Percentiles rank a stretch among this genome's conserved stretches.
Conservation (phyloP, 2,113 vertebrate species). For the Chloropsis cyanopogon region DNA sequence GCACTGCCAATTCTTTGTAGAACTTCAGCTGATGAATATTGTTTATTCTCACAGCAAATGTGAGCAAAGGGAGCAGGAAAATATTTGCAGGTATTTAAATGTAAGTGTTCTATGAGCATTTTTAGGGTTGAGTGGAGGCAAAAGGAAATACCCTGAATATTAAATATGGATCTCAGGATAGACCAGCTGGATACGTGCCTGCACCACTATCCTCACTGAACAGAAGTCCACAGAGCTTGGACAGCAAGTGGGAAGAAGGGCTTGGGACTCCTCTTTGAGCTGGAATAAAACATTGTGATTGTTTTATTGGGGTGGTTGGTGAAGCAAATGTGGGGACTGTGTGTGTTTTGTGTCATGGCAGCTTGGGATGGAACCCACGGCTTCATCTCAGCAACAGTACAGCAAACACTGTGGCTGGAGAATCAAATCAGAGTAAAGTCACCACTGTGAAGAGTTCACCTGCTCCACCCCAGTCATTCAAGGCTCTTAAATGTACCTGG, state of each 20-base stretch:
- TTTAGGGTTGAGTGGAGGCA: not conserved
- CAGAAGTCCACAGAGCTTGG: not conserved
- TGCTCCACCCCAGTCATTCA: not conserved
- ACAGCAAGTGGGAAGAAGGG: not conserved
- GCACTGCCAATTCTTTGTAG: not conserved
- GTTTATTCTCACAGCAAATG: not conserved
- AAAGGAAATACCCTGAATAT: not conserved
- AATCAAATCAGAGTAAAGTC: not conserved
- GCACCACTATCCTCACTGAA: not conserved
- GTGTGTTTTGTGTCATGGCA: not conserved
- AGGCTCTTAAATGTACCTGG: not conserved
- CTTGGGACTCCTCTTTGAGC: not conserved
- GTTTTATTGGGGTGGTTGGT: not conserved
- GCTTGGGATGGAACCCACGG: not conserved
- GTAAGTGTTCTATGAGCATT: not conserved
- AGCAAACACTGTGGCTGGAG: not conserved
- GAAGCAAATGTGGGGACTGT: not conserved
- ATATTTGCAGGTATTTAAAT: not conserved
- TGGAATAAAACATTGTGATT: not conserved
- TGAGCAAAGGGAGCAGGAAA: not conserved
- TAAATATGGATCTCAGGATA: not conserved
- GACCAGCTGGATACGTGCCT: not conserved
- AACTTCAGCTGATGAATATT: not conserved
- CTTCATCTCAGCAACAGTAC: not conserved
- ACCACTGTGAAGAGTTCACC: not conserved